Percentiles rank a stretch among this genome's conserved stretches.
Evolutionary conservation across 2,113 vertebrate species (phyloP).

Genomic region (Rhipidura dahli): DNA sequence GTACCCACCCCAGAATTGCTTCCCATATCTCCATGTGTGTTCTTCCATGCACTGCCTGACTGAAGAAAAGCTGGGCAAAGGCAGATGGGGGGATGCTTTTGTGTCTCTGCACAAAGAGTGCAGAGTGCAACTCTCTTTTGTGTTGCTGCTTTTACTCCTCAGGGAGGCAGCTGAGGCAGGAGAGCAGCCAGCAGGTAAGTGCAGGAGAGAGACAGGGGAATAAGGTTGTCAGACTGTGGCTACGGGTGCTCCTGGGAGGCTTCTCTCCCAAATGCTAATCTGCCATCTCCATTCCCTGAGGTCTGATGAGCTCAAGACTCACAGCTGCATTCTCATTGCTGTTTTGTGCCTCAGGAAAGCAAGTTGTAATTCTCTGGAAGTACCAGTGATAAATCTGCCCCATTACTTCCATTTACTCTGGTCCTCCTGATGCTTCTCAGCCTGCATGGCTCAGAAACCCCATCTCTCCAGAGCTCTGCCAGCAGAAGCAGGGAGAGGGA

Average conservation of each 20-base stretch:
- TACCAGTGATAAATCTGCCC: not conserved
- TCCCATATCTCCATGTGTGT: fast-evolving
- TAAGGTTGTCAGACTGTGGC: not conserved
- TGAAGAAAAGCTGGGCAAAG: not conserved
- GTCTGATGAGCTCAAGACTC: not conserved
- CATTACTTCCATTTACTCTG: not conserved
- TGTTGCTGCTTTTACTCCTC: not conserved
- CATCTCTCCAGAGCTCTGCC: not conserved
- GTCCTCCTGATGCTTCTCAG: not conserved
- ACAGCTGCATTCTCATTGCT: not conserved
- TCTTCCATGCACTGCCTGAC: not conserved
- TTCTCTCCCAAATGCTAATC: not conserved
- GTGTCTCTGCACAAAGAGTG: not conserved
- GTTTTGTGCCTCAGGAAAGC: not conserved
- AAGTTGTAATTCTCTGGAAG: not conserved
- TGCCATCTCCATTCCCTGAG: not conserved
- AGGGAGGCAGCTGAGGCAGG: not conserved
- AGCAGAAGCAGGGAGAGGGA: not conserved
- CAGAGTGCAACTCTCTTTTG: too few species aligned
- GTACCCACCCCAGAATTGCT: not conserved
- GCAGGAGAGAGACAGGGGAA: not conserved
- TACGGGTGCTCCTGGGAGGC: not conserved
- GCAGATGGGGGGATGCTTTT: not conserved
- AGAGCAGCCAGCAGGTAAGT: not conserved
- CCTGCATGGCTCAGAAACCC: fast-evolving